Conservation (phyloP, 2,113 vertebrate species). For the Triplophysa dalaica region DNA sequence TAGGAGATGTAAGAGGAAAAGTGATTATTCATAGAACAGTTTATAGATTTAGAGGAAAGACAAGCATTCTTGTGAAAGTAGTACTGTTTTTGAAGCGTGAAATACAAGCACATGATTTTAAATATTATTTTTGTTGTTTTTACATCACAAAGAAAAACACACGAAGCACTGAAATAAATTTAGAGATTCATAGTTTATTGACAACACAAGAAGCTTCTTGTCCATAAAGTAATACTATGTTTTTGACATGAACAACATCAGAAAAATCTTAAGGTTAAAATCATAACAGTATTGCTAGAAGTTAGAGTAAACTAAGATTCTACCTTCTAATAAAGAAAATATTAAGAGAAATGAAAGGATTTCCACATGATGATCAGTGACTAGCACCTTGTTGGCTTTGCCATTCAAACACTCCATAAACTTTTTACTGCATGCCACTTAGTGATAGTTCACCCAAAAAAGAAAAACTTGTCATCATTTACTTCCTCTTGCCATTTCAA, state of each 20-base stretch:
- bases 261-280: not conserved
- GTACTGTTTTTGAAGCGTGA: not conserved
- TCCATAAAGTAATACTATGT: slow-evolving; percentile 3
- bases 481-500: too few relatives aligned
- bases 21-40: slow-evolving; percentile 14
- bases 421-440: not conserved
- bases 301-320: slow-evolving; percentile 1
- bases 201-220: not conserved
- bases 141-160: not conserved
- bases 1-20: not conserved
- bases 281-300: not conserved
- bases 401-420: not conserved
- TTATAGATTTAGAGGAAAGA: not conserved
- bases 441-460: not conserved
- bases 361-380: not conserved
- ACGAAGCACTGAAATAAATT: not conserved
- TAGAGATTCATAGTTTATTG: slow-evolving; percentile 14
- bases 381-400: slow-evolving; percentile 28
- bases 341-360: slow-evolving; percentile 8
- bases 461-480: too few relatives aligned
- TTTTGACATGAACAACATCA: not conserved
- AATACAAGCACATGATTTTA: not conserved
- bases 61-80: not conserved
- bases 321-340: slow-evolving; percentile 2
- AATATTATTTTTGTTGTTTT: not conserved